Evolutionary conservation across 92 coral and sea anemone species (phyloP).

Genomic region (Bergia sp.): DNA sequence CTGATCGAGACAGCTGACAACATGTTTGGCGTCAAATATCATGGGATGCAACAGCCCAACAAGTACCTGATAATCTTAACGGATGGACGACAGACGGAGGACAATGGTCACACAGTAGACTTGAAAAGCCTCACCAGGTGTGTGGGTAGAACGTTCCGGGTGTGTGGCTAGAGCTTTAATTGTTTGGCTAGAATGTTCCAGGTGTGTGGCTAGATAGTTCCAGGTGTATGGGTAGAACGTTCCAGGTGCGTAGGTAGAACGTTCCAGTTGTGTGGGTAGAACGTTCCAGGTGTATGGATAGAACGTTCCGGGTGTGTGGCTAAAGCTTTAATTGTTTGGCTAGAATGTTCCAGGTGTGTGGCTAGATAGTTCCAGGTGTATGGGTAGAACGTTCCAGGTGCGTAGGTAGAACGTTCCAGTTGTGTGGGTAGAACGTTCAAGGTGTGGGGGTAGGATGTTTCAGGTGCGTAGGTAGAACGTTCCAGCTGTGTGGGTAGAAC

Average conservation of each 20-base stretch:
- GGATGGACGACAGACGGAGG: constrained; percentile 14
- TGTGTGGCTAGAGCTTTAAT: too few relatives aligned
- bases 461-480: not conserved
- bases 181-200: not conserved
- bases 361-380: not conserved
- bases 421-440: too few relatives aligned
- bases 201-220: too few relatives aligned
- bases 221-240: not conserved
- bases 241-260: too few relatives aligned
- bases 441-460: too few relatives aligned
- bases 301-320: too few relatives aligned
- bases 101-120: not conserved
- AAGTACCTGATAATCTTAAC: constrained; percentile 14
- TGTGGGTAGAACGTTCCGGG: not conserved
- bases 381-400: not conserved
- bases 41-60: not conserved
- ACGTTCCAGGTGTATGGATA: not conserved
- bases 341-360: not conserved
- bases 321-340: too few relatives aligned
- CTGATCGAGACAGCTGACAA: not conserved
- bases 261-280: not conserved
- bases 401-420: not conserved
- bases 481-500: not conserved
- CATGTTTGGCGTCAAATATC: constrained; percentile 4
- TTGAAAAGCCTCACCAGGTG: constrained; percentile 18